These are phyloP conservation scores for Noctua fimbriata DNA, from an alignment of 2,888 invertebrate species.

Conservation along the genomic window DNA sequence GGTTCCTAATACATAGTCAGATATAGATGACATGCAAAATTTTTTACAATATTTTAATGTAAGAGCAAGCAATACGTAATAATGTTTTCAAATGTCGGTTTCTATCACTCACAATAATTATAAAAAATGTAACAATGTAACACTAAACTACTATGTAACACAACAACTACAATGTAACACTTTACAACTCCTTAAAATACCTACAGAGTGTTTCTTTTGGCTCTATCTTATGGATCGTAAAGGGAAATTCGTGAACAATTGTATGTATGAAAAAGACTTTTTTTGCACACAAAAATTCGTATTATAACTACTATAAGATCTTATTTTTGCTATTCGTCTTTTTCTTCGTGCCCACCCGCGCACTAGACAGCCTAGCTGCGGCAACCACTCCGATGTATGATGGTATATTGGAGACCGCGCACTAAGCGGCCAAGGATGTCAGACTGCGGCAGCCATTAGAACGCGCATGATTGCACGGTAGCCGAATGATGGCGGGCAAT, in stretches of 20 bases:
- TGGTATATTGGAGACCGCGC: background rate
- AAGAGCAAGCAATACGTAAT: too few relatives aligned
- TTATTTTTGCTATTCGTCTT: background rate
- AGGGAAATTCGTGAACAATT: background rate
- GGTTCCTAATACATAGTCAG: too few relatives aligned
- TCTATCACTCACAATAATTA: too few relatives aligned
- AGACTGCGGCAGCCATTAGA: background rate
- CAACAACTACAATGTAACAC: conserved; percentile 6
- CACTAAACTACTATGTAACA: too few relatives aligned
- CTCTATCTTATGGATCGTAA: background rate
- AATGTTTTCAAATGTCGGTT: too few relatives aligned
- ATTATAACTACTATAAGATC: background rate
- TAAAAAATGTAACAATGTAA: too few relatives aligned
- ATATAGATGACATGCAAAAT: too few relatives aligned
- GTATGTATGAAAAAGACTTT: background rate
- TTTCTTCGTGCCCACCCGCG: background rate
- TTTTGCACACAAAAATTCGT: background rate
- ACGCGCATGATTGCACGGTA: background rate
- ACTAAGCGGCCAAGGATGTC: background rate
- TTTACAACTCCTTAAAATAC: background rate
- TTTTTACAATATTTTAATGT: too few relatives aligned
- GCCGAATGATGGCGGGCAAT: background rate
- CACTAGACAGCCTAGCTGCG: background rate
- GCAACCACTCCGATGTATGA: background rate
- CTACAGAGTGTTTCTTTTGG: background rate